phyloP scores from a whole-genome alignment of 2,888 invertebrate species.

The Parthenolecanium corni region DNA sequence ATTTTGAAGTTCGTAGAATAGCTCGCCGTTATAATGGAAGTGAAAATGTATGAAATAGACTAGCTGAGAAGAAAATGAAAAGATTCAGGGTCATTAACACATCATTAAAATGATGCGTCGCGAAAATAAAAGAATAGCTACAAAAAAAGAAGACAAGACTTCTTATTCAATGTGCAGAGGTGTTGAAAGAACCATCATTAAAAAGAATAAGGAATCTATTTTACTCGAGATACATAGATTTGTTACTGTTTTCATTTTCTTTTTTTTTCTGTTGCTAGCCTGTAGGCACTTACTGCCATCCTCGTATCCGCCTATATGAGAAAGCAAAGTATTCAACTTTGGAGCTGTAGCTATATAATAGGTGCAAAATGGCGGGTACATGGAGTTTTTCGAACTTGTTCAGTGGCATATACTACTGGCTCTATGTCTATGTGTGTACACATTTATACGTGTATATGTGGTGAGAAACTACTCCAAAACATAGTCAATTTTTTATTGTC shows the following conservation, averaged over 20 bases:
- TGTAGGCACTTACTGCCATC: neutral
- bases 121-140: neutral
- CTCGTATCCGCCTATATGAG: slow-evolving; percentile 16
- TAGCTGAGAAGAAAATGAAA: neutral
- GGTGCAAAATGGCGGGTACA: no score
- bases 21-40: no score
- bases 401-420: no score
- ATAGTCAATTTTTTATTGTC: slow-evolving; percentile 18
- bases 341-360: neutral
- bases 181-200: slow-evolving; percentile 19
- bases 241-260: slow-evolving; percentile 4
- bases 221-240: slow-evolving; percentile 11
- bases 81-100: slow-evolving; percentile 26
- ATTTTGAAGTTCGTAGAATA: no score
- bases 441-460: no score
- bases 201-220: slow-evolving; percentile 19
- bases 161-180: neutral
- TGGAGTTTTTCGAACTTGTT: no score
- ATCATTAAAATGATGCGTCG: neutral
- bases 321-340: slow-evolving; percentile 4
- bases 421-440: no score
- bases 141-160: neutral
- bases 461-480: neutral
- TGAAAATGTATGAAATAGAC: no score
- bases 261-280: neutral